Percentiles rank a stretch among this genome's conserved stretches.
phyloP scores from a whole-genome alignment of 2,797 vertebrate species.

The Ispidina lecontei region DNA sequence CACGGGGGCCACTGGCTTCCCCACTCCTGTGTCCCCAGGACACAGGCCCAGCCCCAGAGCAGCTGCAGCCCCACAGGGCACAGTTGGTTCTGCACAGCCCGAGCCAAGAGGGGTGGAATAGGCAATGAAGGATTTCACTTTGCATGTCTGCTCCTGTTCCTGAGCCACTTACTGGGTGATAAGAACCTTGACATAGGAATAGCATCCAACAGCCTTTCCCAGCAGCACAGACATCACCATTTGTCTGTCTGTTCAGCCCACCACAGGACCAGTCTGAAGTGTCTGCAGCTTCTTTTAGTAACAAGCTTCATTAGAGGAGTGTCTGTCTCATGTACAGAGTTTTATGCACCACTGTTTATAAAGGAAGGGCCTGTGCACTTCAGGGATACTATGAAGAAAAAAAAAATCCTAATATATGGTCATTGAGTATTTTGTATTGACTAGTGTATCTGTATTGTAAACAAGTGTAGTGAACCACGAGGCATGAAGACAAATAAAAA shows the following conservation, averaged over 20 bases:
- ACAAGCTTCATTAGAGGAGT: conserved; percentile 31
- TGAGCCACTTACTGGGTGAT: background rate
- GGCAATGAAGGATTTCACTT: background rate
- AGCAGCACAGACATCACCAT: background rate
- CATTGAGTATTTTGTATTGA: conserved; percentile 78
- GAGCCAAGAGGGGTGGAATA: background rate
- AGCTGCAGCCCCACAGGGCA: background rate
- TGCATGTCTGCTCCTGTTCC: background rate
- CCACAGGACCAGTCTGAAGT: background rate
- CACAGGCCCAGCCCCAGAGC: accelerated
- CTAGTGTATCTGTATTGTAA: conserved; percentile 76
- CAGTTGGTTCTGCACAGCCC: background rate
- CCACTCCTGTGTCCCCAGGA: background rate
- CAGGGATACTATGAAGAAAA: conserved; percentile 69
- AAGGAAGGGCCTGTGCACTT: conserved; percentile 71
- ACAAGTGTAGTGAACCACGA: conserved; percentile 73
- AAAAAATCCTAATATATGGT: conserved; percentile 71
- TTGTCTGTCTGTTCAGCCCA: background rate
- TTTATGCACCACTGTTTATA: conserved; percentile 67
- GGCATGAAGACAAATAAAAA: conserved; percentile 80
- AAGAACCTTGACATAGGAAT: background rate
- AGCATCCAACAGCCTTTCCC: conserved; percentile 43
- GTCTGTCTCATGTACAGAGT: conserved; percentile 55
- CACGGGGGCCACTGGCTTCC: accelerated
- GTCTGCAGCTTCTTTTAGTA: conserved; percentile 47